Conservation (phyloP, 2,888 invertebrate genomes). For the Pammene fasciana region DNA sequence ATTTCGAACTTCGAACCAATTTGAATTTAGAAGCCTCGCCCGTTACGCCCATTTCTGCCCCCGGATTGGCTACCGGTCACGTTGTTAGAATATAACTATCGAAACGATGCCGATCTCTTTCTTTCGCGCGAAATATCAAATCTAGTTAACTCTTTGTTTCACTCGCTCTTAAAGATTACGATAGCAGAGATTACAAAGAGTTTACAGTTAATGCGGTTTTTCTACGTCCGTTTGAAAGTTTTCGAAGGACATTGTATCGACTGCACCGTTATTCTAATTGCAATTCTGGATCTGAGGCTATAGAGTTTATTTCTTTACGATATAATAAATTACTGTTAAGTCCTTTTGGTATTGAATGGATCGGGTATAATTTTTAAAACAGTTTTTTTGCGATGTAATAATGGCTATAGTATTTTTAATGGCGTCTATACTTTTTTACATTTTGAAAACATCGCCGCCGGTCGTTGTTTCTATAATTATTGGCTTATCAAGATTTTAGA, state of each 20-base stretch:
- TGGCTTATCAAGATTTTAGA: slow-evolving; percentile 76
- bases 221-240: slow-evolving; percentile 67
- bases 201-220: slow-evolving; percentile 75
- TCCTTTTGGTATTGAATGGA: slow-evolving; percentile 44
- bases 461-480: slow-evolving; percentile 74
- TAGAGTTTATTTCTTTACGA: slow-evolving; percentile 46
- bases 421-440: slow-evolving; percentile 63
- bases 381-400: slow-evolving; percentile 70
- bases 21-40: slow-evolving; percentile 58
- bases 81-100: slow-evolving; percentile 57
- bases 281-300: fast-evolving
- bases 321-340: slow-evolving; percentile 43
- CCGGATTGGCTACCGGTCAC: slow-evolving; percentile 74
- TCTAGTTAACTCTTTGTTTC: slow-evolving; percentile 53
- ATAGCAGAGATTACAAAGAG: slow-evolving; percentile 71
- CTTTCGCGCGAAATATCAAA: slow-evolving; percentile 49
- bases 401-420: slow-evolving; percentile 69
- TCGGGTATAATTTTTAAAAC: slow-evolving; percentile 73
- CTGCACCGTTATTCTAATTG: slow-evolving; percentile 44
- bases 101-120: slow-evolving; percentile 62
- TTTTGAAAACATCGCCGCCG: slow-evolving; percentile 68
- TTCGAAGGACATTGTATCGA: slow-evolving; percentile 65
- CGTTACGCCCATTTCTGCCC: slow-evolving; percentile 66
- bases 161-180: slow-evolving; percentile 64
- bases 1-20: slow-evolving; percentile 61